Evolutionary conservation across 2,113 vertebrate species (phyloP), one percentile per base, ranked within the genome.

Genomic region (Mixornis gularis): DNA sequence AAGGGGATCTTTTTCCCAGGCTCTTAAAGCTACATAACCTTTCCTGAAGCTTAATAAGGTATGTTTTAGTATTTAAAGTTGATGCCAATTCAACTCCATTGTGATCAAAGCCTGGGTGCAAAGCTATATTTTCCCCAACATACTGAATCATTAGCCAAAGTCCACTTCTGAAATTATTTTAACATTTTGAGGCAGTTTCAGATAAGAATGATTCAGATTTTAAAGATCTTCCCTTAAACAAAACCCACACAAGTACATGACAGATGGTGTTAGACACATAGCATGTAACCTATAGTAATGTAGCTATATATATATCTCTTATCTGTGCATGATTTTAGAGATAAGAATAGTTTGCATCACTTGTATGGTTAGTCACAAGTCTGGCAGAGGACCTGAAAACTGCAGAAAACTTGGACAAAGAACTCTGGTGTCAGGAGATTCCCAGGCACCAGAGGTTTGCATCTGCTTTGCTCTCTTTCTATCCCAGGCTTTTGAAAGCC

Each of bases 241-340:
- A 91, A 95, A 20, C 90, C 92, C 85, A 72, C 82, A 89, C 83
- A 76, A 0, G 5, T 43, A 41, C 26, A 1, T 77, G 87, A 73
- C 94, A 95, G 91, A 93, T 95, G 91, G 94, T 79, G 86, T 92
- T 55, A 94, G 81, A 93, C 80, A 81, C 51, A 58, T 18, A 89
- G 66, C 34, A 71, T 19, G 25, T 5, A 78, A 69, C 49, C 72
- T 74, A 40, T 85, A 96, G 91, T 92, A 94, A 55, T 41, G 13
- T 13, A 81, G 58, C 46, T 58, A 58, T 84, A 58, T 74, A 84
- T 84, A 5, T 25, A 13, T 71, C 1, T 55, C 18, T 86, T 81
- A 69, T 68, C 71, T 85, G 52, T 76, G 79, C 63, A 68, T 74
- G 51, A 56, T 60, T 81, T 56, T n/a, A 64, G n/a, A 80, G 60